phyloP scores from a whole-genome alignment of 2,797 vertebrate genomes.

The Coracias cyanogaster region DNA sequence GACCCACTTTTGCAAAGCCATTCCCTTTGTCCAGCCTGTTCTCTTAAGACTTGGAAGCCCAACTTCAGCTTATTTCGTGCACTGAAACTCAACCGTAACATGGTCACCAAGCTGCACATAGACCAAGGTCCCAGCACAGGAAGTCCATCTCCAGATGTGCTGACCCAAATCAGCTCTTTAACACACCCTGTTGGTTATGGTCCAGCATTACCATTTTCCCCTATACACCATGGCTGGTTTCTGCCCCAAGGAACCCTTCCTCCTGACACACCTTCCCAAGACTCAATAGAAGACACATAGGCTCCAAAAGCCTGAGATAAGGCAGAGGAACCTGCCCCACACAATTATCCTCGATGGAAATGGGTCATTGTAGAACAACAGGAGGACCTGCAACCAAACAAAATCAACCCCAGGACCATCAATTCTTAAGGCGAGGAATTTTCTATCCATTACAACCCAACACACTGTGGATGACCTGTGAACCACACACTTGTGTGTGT shows the following conservation, averaged over 20 bases:
- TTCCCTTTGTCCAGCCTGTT: not conserved
- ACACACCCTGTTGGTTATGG: not conserved
- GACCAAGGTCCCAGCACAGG: not conserved
- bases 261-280: not conserved
- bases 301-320: not conserved
- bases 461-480: not conserved
- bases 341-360: not conserved
- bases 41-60: not conserved
- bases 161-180: not conserved
- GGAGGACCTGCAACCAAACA: not conserved
- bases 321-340: not conserved
- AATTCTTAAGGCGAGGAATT: not conserved
- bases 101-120: not conserved
- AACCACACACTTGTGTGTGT: accelerated
- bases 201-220: not conserved
- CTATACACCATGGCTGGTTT: not conserved
- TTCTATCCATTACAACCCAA: not conserved
- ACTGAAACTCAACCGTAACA: accelerated
- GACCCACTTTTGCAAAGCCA: not conserved
- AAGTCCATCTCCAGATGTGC: not conserved
- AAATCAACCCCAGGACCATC: not conserved
- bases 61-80: accelerated
- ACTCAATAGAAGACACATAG: not conserved
- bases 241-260: not conserved
- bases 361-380: not conserved